These are phyloP conservation scores for Phoenoteleia sp. DNA, from an alignment of 2,888 invertebrate genomes.

Conservation along the genomic window DNA sequence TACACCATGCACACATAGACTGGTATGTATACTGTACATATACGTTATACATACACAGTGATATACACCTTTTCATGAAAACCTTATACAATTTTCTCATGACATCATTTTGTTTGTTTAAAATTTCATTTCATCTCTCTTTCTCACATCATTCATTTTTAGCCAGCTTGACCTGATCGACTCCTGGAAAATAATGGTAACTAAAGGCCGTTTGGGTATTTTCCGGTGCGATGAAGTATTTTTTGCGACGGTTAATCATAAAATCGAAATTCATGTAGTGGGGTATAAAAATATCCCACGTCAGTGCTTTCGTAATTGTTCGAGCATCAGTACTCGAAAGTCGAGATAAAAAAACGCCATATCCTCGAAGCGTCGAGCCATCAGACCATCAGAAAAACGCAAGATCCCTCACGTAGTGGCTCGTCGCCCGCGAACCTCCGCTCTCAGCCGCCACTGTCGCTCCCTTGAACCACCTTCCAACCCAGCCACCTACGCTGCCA, in stretches of 20 bases:
- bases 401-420: constrained; percentile 54
- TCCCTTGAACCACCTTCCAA: constrained; percentile 10
- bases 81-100: too few species aligned
- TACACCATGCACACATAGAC: too few species aligned
- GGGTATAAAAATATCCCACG: constrained; percentile 14
- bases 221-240: not conserved
- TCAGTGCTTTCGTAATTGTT: constrained; percentile 28
- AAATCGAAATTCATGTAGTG: constrained; percentile 17
- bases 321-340: constrained; percentile 18
- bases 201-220: not conserved
- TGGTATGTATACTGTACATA: too few species aligned
- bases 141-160: too few species aligned
- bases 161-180: too few species aligned
- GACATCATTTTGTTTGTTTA: too few species aligned
- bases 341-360: constrained; percentile 38
- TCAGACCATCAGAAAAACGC: constrained; percentile 36
- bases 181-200: too few species aligned
- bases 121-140: too few species aligned
- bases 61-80: too few species aligned
- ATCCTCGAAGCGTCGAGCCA: constrained; percentile 25
- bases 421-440: constrained; percentile 52
- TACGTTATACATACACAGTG: too few species aligned
- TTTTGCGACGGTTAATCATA: not conserved
- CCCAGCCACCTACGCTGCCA: constrained; percentile 37
- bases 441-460: constrained; percentile 32